Evolutionary conservation across 2,113 vertebrate genomes (phyloP), one percentile per base, ranked within the genome.

Genomic region (Capra hircus): DNA sequence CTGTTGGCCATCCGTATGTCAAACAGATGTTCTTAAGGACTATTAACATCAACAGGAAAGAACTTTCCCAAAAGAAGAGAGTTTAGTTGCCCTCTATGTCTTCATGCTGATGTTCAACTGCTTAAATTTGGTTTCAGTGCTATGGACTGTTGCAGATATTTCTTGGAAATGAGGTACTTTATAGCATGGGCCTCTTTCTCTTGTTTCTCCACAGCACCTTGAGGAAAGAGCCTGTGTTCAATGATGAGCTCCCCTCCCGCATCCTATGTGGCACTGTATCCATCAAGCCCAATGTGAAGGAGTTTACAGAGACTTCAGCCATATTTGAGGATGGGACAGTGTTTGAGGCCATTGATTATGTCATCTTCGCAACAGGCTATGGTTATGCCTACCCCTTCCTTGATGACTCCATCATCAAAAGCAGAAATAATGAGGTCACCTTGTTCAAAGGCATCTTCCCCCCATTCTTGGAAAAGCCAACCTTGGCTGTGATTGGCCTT

Each of bases 351-450:
- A 98, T 99, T 0, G 99, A 99, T 59, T 98, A 77, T 7, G 98
- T 99, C 77, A 97, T 99, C 85, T 99, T 99, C 52, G 99, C 99
- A 90, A 99, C 99, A 7, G 99, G 99, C 59, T 99, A 99, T 93
- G 71, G 67, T 3, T 96, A 89, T 67, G 92, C 40, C 13, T 99
- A 99, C 82, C 98, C 99, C 2, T 99, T 99, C 95, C 98, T 99
- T 89, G 94, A 98, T 36, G 87, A 99, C 1, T 97, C 98, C 67
- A 97, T 99, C 90, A 96, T 98, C 82, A 98, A 98, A 40, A 98
- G 98, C 90, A 98, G 98, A 64, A 93, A 98, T 2, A 98, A 98
- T 25, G 97, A 99, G 88, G 52, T 99, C 93, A 98, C 93, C 2
- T 98, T 99, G 74, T 99, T 99, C 98, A 99, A 99, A 98, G 98